Conservation (phyloP, 2,797 vertebrate species). For the Caiman crocodilus region DNA sequence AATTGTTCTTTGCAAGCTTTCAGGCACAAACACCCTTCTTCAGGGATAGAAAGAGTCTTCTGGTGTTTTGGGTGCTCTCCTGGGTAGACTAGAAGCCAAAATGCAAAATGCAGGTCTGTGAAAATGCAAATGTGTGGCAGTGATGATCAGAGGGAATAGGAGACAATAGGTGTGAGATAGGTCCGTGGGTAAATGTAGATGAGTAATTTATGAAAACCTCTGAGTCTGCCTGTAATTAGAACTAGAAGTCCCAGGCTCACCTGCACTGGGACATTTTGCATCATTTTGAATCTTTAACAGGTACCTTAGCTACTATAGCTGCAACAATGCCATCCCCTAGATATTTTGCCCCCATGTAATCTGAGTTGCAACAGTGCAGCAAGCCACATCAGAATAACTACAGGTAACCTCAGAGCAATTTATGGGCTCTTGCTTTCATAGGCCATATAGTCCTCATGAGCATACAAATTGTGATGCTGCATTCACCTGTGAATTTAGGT, state of each 20-base stretch:
- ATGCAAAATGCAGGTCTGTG: too few species aligned
- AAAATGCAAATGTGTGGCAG: too few species aligned
- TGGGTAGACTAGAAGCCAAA: too few species aligned
- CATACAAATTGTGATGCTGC: constrained; percentile 12
- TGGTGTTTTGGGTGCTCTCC: too few species aligned
- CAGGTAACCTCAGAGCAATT: constrained; percentile 41
- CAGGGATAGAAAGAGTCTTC: too few species aligned
- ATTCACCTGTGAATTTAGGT: constrained; percentile 5
- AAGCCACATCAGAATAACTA: neutral
- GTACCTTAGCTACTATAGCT: neutral
- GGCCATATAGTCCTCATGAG: neutral
- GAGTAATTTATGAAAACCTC: neutral
- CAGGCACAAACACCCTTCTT: too few species aligned
- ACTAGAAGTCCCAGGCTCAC: neutral
- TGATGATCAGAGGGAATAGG: too few species aligned
- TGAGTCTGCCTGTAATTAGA: neutral
- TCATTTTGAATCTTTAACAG: neutral
- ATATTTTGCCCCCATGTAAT: neutral
- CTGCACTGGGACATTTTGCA: neutral
- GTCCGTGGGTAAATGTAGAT: neutral
- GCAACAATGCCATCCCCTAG: neutral
- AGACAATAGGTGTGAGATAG: too few species aligned
- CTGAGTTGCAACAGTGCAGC: neutral
- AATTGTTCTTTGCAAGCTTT: too few species aligned
- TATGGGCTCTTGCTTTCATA: constrained; percentile 10